Evolutionary conservation across 2,797 vertebrate species (phyloP).

Genomic region (Tiaroga cobitis): DNA sequence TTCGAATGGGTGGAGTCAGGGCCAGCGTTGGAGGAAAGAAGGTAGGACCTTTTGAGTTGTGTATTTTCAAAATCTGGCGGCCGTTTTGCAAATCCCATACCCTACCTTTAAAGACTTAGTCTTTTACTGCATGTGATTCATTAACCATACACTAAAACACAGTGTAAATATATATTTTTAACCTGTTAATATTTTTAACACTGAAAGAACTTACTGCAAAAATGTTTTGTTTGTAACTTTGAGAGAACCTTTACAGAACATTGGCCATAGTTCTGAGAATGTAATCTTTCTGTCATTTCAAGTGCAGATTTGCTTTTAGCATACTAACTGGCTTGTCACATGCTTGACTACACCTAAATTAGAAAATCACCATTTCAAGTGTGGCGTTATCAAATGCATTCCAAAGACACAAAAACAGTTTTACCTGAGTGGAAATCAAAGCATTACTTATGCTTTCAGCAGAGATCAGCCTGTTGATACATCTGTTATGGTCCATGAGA

Average conservation of each 20-base stretch:
- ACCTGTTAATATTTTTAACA: not conserved
- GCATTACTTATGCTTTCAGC: constrained; percentile 17
- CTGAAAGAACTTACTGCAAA: not conserved
- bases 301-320: not conserved
- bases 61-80: too few relatives aligned
- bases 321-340: not conserved
- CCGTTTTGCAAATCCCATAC: too few relatives aligned
- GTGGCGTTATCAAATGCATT: constrained; percentile 10
- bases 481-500: constrained; percentile 30
- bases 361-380: constrained; percentile 10
- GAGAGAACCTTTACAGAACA: not conserved
- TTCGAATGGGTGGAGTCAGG: too few relatives aligned
- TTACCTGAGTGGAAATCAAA: constrained; percentile 32
- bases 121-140: not conserved
- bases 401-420: constrained; percentile 27
- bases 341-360: constrained; percentile 40
- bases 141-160: not conserved
- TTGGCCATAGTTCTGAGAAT: not conserved
- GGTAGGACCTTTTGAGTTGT: too few relatives aligned
- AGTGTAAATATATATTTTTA: not conserved
- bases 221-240: not conserved
- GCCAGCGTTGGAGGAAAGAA: too few relatives aligned
- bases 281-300: not conserved
- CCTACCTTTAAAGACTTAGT: not conserved
- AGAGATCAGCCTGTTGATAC: constrained; percentile 37